These are phyloP conservation scores for Dendronephthya gigantea DNA, from an alignment of 64 coral and sea anemone species.

Conservation along the genomic window DNA sequence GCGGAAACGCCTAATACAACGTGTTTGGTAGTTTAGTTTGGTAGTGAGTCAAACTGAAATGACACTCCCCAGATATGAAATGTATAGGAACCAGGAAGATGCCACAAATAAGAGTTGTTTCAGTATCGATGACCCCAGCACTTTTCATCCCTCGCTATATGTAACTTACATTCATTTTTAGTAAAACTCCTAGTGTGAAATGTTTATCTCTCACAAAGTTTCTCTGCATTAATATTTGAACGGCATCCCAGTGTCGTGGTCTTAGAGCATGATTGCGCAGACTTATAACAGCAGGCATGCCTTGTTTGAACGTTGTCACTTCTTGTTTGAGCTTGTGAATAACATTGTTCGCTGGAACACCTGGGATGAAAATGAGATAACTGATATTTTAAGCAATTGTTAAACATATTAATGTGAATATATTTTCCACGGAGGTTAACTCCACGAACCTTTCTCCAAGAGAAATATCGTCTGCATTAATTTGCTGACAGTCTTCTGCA, in stretches of 20 bases:
- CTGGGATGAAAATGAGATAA: not conserved
- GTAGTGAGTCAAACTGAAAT: no score
- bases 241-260: slow-evolving; percentile 81
- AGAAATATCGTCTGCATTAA: slow-evolving; percentile 82
- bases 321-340: slow-evolving; percentile 66
- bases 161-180: slow-evolving; percentile 58
- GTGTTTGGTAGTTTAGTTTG: no score
- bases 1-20: no score
- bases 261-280: slow-evolving; percentile 72
- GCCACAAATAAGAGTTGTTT: no score
- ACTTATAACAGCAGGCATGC: slow-evolving; percentile 82
- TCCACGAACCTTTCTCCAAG: slow-evolving; percentile 83
- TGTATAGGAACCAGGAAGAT: no score
- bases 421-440: no score
- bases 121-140: no score
- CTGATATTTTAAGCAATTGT: no score
- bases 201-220: slow-evolving; percentile 66
- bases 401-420: no score
- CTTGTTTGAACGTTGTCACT: slow-evolving; percentile 73
- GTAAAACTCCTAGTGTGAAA: slow-evolving; percentile 69
- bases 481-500: slow-evolving; percentile 78
- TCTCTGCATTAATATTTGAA: slow-evolving; percentile 60
- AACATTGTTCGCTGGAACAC: slow-evolving; percentile 81
- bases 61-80: no score
- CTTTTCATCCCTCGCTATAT: not conserved